Evolutionary conservation across 1,140 invertebrate species (phyloP).

Genomic region (Atopsyche davidsoni): DNA sequence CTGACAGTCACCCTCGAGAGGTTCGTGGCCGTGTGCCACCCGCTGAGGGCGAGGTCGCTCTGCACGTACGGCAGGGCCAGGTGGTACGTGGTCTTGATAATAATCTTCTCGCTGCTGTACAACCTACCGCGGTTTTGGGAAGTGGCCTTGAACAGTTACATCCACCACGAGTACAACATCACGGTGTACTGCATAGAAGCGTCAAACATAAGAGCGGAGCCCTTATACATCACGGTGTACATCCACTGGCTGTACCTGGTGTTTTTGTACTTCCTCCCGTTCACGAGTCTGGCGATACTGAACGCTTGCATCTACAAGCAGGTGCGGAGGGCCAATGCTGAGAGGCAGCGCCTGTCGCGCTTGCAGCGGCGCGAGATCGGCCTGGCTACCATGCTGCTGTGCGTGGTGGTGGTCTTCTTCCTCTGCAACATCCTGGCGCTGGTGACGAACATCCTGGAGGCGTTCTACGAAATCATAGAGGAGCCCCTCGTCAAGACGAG

Average conservation of each 20-base stretch:
- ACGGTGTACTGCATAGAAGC: slow-evolving; percentile 66
- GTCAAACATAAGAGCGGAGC: slow-evolving; percentile 63
- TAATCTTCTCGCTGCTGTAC: slow-evolving; percentile 77
- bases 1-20: slow-evolving; percentile 92
- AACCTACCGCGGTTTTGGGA: slow-evolving; percentile 79
- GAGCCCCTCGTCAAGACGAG: slow-evolving; percentile 77
- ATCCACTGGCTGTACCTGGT: slow-evolving; percentile 90
- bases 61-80: slow-evolving; percentile 87
- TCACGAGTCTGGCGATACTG: slow-evolving; percentile 74
- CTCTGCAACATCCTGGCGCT: slow-evolving; percentile 89
- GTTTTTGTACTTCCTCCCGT: slow-evolving; percentile 87
- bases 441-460: slow-evolving; percentile 82
- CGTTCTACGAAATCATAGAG: slow-evolving; percentile 59
- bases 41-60: slow-evolving; percentile 76
- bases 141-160: slow-evolving; percentile 45
- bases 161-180: slow-evolving; percentile 49
- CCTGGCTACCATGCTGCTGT: slow-evolving; percentile 87
- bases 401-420: slow-evolving; percentile 90
- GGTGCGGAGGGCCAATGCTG: slow-evolving; percentile 75
- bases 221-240: slow-evolving; percentile 76
- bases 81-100: slow-evolving; percentile 77
- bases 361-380: slow-evolving; percentile 82
- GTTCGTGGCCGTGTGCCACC: slow-evolving; percentile 94
- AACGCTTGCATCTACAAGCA: slow-evolving; percentile 86
- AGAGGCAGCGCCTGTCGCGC: slow-evolving; percentile 72